These are phyloP conservation scores for Dorcus hopei DNA, from an alignment of 2,888 invertebrate species.

Conservation along the genomic window DNA sequence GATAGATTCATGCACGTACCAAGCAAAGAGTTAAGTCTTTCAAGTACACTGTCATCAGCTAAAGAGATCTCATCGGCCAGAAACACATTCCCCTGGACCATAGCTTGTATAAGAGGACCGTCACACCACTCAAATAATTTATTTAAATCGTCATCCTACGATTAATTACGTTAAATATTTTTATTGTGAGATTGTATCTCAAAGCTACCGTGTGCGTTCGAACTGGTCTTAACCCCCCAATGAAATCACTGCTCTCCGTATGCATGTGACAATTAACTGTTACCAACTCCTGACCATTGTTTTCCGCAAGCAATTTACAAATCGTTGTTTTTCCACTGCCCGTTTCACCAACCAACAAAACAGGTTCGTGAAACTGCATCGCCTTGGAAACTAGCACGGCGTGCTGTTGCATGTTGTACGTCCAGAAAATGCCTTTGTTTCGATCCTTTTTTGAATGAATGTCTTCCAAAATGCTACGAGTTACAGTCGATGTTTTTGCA, in stretches of 20 bases:
- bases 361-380: conserved; percentile 87
- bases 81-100: conserved; percentile 85
- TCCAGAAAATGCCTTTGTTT: conserved; percentile 90
- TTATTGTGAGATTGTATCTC: not conserved
- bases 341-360: conserved; percentile 94
- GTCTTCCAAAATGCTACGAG: conserved; percentile 65
- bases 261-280: conserved; percentile 98
- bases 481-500: conserved; percentile 71
- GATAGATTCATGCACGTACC: conserved; percentile 51
- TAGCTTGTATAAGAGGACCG: conserved; percentile 89
- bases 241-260: conserved; percentile 95
- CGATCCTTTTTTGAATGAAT: conserved; percentile 57
- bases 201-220: conserved; percentile 52
- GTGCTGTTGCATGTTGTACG: conserved; percentile 81
- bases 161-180: conserved; percentile 7
- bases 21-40: conserved; percentile 92
- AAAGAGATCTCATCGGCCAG: conserved; percentile 98
- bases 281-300: conserved; percentile 64
- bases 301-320: conserved; percentile 80
- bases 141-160: conserved; percentile 37
- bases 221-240: conserved; percentile 92
- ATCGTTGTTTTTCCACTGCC: conserved; percentile 97
- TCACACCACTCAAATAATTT: conserved; percentile 96
- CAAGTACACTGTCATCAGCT: conserved; percentile 96
- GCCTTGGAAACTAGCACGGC: conserved; percentile 80